A percentile compares a stretch with the other conserved stretches of the same genome.
phyloP scores from a whole-genome alignment of 92 coral and sea anemone genomes.

The Epizoanthus illoricatus region DNA sequence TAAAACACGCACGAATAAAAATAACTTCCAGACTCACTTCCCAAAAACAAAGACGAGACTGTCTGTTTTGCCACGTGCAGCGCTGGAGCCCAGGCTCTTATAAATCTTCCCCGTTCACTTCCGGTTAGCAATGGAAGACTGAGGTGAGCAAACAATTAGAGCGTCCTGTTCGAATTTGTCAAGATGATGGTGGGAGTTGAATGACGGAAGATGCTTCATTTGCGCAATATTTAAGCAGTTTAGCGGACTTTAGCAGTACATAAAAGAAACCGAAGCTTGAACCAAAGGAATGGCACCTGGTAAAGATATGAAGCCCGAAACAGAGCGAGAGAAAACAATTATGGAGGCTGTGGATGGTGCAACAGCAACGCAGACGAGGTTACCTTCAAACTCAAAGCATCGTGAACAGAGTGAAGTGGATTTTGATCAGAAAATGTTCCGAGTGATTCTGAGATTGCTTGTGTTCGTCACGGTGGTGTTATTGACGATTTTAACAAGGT shows the following conservation, averaged over 20 bases:
- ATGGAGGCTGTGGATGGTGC: neutral
- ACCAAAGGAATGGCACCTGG: conserved; percentile 22
- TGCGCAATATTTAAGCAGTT: no score
- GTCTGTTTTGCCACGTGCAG: conserved; percentile 33
- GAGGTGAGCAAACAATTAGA: neutral
- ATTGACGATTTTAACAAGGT: conserved; percentile 75
- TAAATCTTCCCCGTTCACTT: neutral
- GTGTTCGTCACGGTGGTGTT: conserved; percentile 65
- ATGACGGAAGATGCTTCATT: neutral
- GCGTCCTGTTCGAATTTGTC: conserved; percentile 39
- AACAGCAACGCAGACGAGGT: neutral
- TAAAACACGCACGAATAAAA: no score
- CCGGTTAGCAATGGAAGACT: conserved; percentile 1
- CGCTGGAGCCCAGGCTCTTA: neutral
- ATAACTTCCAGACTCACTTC: no score
- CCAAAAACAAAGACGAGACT: no score
- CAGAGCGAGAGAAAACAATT: conserved; percentile 13
- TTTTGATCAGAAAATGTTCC: conserved; percentile 27
- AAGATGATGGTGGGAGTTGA: neutral
- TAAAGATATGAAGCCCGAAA: neutral
- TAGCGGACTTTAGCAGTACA: no score
- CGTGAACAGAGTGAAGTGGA: conserved; percentile 20
- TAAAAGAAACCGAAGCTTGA: neutral
- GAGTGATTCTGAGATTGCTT: conserved; percentile 45
- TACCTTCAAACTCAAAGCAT: neutral